Evolutionary conservation across 2,113 vertebrate species (phyloP).

Genomic region (Dasyornis broadbenti): DNA sequence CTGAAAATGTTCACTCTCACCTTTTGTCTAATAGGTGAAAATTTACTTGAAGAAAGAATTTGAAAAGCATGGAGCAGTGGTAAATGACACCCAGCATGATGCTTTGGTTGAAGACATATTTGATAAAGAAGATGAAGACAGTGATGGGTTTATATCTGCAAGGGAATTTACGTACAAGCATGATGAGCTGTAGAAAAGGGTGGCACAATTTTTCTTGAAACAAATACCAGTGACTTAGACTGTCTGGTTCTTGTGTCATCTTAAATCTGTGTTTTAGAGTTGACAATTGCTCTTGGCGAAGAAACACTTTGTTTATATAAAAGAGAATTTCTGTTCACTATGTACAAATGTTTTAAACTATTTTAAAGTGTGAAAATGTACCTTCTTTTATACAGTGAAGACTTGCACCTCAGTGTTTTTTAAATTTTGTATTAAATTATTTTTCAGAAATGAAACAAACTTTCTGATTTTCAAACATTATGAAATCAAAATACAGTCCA

Average conservation of each 20-base stretch:
- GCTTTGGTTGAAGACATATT: constrained; percentile 92
- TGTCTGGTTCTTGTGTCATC: background rate
- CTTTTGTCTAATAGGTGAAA: constrained; percentile 81
- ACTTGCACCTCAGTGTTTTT: constrained; percentile 29
- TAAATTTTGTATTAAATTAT: constrained; percentile 30
- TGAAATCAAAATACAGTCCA: background rate
- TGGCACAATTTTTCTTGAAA: background rate
- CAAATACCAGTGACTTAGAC: background rate
- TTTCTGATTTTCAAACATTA: background rate
- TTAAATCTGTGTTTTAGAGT: background rate
- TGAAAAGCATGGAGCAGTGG: constrained; percentile 85
- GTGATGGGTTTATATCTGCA: constrained; percentile 92
- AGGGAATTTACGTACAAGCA: constrained; percentile 95
- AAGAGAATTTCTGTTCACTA: background rate
- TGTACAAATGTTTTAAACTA: constrained; percentile 16
- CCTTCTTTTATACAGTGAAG: background rate
- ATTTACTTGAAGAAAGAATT: constrained; percentile 92
- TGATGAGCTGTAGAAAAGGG: constrained; percentile 83
- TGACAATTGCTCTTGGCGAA: constrained; percentile 17
- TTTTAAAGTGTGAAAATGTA: constrained; percentile 34
- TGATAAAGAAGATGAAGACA: constrained; percentile 91
- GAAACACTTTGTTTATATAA: constrained; percentile 27
- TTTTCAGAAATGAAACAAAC: constrained; percentile 6
- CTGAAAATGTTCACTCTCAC: background rate
- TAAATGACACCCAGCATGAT: constrained; percentile 93